Base-by-base conservation (phyloP, 2,888 invertebrate genomes). In the Synanthedon vespiformis region DNA sequence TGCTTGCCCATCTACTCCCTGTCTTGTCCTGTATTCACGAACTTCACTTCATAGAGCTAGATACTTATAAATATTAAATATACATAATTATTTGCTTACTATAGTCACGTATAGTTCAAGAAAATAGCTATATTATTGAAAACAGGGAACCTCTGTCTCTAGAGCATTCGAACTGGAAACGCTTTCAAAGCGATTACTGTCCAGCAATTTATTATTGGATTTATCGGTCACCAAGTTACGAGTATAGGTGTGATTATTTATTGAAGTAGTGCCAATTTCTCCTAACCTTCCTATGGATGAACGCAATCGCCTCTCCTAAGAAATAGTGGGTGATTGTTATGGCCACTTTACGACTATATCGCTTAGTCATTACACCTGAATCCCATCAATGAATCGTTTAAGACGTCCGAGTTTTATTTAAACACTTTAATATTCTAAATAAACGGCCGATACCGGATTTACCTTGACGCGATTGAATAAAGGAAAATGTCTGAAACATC, bases 231-330 rank as follows among this genome's bases (percentile, higher is more conserved):
- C 58, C 57, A 58, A 56, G 57, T 52, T 57, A 54, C 58, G 49
- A 51, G 62, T 65, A 66, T 62, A 65, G 64, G 59, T 65, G 61
- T 56, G 57, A 58, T 65, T 63, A 62, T 61, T 58, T 64, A 67
- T 68, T 73, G 72, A 75, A 67, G 54, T 58, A 54, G 54, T 71
- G 73, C 72, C 74, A 77, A 73, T 67, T 69, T 65, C 62, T 59
- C 61, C 57, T 57, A 58, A 63, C 58, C 59, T 64, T 61, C 62
- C 55, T 55, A 60, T 60, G 59, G 55, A 59, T 56, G 55, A 50
- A 57, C 59, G 59, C 57, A 58, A 54, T 56, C 54, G 54, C 54
- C 60, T 57, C 63, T 65, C 60, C 57, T 55, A 53, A 55, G 64
- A 69, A 70, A 57, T 57, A 56, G 59, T 63, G 60, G 58, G 55